These are phyloP conservation scores for Slavum lentiscoides DNA, from an alignment of 2,888 invertebrate genomes.

Conservation along the genomic window DNA sequence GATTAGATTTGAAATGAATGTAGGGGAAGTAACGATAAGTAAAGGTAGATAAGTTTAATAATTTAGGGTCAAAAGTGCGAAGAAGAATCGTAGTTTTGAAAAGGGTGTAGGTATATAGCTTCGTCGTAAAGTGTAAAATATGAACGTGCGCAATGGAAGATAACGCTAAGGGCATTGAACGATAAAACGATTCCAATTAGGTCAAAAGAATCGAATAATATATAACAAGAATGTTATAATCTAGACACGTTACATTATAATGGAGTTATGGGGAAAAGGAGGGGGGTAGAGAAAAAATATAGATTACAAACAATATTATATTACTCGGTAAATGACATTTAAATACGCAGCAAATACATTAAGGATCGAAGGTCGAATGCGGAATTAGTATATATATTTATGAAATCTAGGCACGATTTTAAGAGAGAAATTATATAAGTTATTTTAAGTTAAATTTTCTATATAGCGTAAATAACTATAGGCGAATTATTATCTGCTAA, in stretches of 20 bases:
- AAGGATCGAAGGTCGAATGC: too few species aligned
- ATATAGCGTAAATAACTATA: too few species aligned
- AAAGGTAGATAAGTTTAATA: constrained; percentile 3
- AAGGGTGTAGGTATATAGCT: not conserved
- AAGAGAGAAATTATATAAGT: too few species aligned
- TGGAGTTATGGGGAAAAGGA: not conserved
- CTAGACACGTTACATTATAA: not conserved
- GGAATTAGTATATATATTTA: too few species aligned
- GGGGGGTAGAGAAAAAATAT: not conserved
- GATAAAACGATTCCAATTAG: constrained; percentile 27
- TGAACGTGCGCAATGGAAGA: constrained; percentile 6
- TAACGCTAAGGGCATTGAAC: not conserved
- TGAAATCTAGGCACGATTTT: too few species aligned
- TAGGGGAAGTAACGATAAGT: constrained; percentile 10
- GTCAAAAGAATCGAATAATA: constrained; percentile 10
- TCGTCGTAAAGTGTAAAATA: constrained; percentile 12
- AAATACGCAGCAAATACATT: too few species aligned
- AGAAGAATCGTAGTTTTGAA: constrained; percentile 2
- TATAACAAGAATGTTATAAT: not conserved
- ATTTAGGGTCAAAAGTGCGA: not conserved
- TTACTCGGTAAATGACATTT: too few species aligned
- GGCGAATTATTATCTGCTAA: too few species aligned
- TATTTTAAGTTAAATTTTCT: too few species aligned
- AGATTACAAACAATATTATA: too few species aligned
- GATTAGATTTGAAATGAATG: constrained; percentile 5